phyloP scores from a whole-genome alignment of 2,888 invertebrate species.

The Rhagonycha fulva region DNA sequence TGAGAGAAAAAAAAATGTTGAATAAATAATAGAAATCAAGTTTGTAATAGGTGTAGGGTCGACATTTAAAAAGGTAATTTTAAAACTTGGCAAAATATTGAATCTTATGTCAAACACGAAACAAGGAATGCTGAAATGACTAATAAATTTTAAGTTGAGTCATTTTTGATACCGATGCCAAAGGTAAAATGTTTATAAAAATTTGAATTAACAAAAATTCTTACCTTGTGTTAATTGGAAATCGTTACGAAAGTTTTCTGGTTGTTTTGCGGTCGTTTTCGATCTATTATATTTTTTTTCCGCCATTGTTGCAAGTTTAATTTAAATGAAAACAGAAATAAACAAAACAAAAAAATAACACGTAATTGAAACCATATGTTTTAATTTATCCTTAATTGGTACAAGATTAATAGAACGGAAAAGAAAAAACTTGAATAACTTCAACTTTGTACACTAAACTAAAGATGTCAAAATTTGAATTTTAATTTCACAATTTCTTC shows the following conservation, averaged over 20 bases:
- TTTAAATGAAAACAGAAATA: neutral
- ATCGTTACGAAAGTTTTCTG: neutral
- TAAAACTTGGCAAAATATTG: neutral
- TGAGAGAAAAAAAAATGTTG: neutral
- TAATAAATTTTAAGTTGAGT: neutral
- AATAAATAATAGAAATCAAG: neutral
- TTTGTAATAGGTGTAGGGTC: neutral
- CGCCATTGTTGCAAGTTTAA: neutral
- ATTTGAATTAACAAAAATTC: neutral
- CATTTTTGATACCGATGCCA: neutral
- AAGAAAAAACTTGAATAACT: neutral
- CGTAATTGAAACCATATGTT: neutral
- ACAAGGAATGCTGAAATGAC: neutral
- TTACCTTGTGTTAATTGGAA: neutral
- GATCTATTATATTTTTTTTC: neutral
- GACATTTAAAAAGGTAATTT: neutral
- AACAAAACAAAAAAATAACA: neutral
- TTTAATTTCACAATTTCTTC: neutral
- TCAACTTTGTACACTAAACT: neutral
- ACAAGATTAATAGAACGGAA: neutral
- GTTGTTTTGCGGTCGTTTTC: neutral
- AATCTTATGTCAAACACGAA: neutral
- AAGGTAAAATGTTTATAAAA: neutral
- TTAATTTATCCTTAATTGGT: neutral
- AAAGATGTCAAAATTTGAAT: neutral